Base-by-base conservation (phyloP, 2,797 vertebrate species). In the Carapus acus region DNA sequence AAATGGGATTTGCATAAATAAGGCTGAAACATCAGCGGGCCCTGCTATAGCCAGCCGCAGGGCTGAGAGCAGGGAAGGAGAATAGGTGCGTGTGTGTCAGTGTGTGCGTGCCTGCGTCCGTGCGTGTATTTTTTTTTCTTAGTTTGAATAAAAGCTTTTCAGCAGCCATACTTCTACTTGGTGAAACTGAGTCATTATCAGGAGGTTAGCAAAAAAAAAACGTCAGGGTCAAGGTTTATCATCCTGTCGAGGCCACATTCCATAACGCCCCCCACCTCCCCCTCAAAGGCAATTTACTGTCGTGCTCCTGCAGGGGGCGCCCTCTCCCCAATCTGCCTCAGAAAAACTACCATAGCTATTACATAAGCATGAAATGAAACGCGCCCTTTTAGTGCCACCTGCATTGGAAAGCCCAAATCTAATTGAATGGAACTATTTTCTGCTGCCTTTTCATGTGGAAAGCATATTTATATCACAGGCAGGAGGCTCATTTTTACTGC, bases 1-100 rank as follows among this genome's bases (percentile, higher is more conserved):
- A 84, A 85, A 85, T 84, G 67, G 83, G 86, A 88, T 88, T 88
- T 87, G 85, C 85, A 86, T 88, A 87, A 88, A 88, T 87, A 84
- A 83, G 77, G 71, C 81, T 79, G 76, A 78, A 85, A 82, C 78
- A 81, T 86, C 81, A 80, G 78, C 82, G 73, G 77, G 74, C 55
- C 69, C 66, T 66, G 81, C 78, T 81, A 58, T 74, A 74, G 74
- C 78, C 76, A 79, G 63, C 74, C 80, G 78, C 76, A 70, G 49
- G 75, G 66, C 76, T 76, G 69, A 71, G 70, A 77, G 61, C 56
- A 77, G 75, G 58, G 48, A 58, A 49, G 48, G 55, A 11, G 62
- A 61, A 39, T 41, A 23, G 43, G 55, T 38, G 39, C 59, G 53
- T 56, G 42, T 51, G 37, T 56, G 36, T 54, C 49, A 29, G 18